phyloP scores from a whole-genome alignment of 37 sponge, comb jelly and placozoan genomes.

The Chondrosia reniformis region DNA sequence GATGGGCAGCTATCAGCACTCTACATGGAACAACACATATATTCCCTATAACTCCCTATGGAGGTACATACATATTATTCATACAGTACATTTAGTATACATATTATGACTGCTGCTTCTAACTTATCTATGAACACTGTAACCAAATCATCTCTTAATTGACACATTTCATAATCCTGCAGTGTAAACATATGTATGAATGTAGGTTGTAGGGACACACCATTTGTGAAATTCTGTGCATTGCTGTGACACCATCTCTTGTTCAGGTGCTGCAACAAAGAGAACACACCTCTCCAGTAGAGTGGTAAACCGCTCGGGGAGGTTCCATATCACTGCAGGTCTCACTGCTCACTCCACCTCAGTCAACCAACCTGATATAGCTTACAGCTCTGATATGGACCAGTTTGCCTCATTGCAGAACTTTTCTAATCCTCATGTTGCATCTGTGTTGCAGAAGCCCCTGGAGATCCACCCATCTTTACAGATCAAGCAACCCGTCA shows the following conservation, averaged over 20 bases:
- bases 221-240: too few relatives aligned
- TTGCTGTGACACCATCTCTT: background rate
- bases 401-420: conserved; percentile 16
- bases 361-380: background rate
- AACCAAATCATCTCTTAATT: too few relatives aligned
- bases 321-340: conserved; percentile 98
- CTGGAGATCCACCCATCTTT: conserved; percentile 28
- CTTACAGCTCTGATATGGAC: conserved; percentile 1
- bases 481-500: conserved; percentile 72
- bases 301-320: conserved; percentile 82
- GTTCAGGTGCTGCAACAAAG: conserved; percentile 52
- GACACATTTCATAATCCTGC: too few relatives aligned
- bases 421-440: conserved; percentile 16
- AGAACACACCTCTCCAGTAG: conserved; percentile 72
- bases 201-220: too few relatives aligned
- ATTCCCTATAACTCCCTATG: conserved; percentile 94
- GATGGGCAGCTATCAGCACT: conserved; percentile 85
- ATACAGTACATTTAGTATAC: too few relatives aligned
- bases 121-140: too few relatives aligned
- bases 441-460: conserved; percentile 8
- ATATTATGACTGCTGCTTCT: too few relatives aligned
- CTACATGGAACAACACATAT: conserved; percentile 89
- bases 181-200: too few relatives aligned
- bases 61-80: too few relatives aligned
- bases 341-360: conserved; percentile 32